Evolutionary conservation across 92 coral and sea anemone species (phyloP), one percentile per base, ranked within the genome.

Genomic region (Palythoa heliodiscus): DNA sequence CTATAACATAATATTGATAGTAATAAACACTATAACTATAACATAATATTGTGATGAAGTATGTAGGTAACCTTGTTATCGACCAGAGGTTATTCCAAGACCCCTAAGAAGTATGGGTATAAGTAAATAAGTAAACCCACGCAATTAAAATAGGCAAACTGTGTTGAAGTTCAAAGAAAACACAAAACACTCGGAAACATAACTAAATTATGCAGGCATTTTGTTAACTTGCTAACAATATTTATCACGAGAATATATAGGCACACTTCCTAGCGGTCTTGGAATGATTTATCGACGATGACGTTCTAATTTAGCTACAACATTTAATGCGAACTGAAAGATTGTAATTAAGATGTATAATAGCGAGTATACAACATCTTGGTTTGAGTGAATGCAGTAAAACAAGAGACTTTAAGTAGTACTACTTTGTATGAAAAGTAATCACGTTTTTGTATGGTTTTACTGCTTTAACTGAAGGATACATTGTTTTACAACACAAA

Each of bases 351-450:
- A 40, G 23, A 67, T 67, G 71, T 67, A 67, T 22, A 67, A 67
- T 67, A 67, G 71, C 39, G 43, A 67, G 71, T 67, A 67, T 67
- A 67, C 71, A 67, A 67, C 71, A 67, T 67, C 71, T 67, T 67
- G 71, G 71, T 67, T 20, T 67, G 71, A 67, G 71, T 67, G 71
- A 67, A 67, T 67, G 71, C 71, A 67, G 71, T 67, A 67, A 67
- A 67, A 67, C 71, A 67, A 67, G 71, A 67, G 71, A 67, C 71
- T 67, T 67, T 67, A 67, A 67, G 71, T 67, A 67, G 71, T 67
- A 40, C 39, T 67, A 67, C 71, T 67, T 67, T 67, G 35, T 67
- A 67, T 67, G 71, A 67, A 22, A 67, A 67, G 71, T 67, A 67
- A 67, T 67, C 71, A 22, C 23, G 71, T 67, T 67, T 67, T 67